These are phyloP conservation scores for Centropus unirufus DNA, from an alignment of 2,113 vertebrate genomes.

Conservation along the genomic window DNA sequence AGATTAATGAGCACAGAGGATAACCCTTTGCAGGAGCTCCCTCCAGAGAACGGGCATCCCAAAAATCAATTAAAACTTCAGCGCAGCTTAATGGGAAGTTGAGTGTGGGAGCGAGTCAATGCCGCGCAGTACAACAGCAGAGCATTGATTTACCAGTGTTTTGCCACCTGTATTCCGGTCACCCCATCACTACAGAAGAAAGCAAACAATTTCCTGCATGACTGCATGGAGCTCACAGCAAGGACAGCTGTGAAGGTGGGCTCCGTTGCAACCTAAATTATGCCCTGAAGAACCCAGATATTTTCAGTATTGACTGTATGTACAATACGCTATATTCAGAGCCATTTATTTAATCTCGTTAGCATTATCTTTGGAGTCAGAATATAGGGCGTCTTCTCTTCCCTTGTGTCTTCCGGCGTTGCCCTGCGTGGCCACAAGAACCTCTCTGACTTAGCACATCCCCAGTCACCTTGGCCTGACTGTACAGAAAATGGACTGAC, in stretches of 20 bases:
- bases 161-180: not conserved
- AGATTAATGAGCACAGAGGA: not conserved
- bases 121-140: not conserved
- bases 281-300: not conserved
- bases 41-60: not conserved
- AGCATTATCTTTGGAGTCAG: not conserved
- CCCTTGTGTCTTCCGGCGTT: accelerated
- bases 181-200: not conserved
- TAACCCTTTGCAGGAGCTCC: not conserved
- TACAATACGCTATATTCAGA: accelerated
- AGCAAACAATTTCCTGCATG: not conserved
- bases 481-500: not conserved
- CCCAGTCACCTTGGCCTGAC: not conserved
- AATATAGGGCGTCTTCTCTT: not conserved
- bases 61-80: not conserved
- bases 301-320: not conserved
- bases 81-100: not conserved
- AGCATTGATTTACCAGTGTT: not conserved
- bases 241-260: not conserved
- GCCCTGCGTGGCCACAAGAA: not conserved
- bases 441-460: not conserved
- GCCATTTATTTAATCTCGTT: not conserved
- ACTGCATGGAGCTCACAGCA: not conserved
- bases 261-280: not conserved
- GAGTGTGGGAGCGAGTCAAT: not conserved